Evolutionary conservation across 2,888 invertebrate species (phyloP).

Genomic region (Arge pagana): DNA sequence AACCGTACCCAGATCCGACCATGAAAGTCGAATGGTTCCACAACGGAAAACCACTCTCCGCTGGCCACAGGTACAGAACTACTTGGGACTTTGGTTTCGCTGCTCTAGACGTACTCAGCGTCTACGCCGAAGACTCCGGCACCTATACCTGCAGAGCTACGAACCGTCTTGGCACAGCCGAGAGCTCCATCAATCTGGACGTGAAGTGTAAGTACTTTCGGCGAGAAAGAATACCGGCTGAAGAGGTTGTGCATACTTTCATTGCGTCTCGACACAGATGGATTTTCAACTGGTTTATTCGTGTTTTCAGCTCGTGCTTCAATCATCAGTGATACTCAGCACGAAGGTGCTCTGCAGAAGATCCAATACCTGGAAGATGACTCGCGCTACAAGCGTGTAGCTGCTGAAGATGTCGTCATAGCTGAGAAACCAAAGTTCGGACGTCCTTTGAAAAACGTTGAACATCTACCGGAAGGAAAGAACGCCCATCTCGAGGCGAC

Average conservation of each 20-base stretch:
- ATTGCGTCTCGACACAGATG: background rate
- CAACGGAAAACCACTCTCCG: constrained; percentile 85
- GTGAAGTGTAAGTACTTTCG: constrained; percentile 73
- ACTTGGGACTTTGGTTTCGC: constrained; percentile 97
- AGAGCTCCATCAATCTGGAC: constrained; percentile 78
- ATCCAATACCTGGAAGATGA: constrained; percentile 91
- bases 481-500: constrained; percentile 93
- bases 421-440: constrained; percentile 90
- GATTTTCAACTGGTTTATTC: background rate
- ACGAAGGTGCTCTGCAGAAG: constrained; percentile 89
- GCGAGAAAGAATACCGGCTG: too few relatives aligned
- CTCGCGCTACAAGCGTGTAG: constrained; percentile 73
- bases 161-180: constrained; percentile 82
- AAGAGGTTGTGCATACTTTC: background rate
- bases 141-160: constrained; percentile 88
- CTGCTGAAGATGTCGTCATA: constrained; percentile 74
- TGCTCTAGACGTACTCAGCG: constrained; percentile 91
- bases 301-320: constrained; percentile 76
- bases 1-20: constrained; percentile 87
- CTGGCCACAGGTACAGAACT: constrained; percentile 90
- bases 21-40: constrained; percentile 93
- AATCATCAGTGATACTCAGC: constrained; percentile 88
- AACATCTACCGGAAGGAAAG: constrained; percentile 82
- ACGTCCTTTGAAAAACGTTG: constrained; percentile 81
- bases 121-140: constrained; percentile 92